Conservation (phyloP, 2,797 vertebrate species). For the Oreonectes daqikongensis region DNA sequence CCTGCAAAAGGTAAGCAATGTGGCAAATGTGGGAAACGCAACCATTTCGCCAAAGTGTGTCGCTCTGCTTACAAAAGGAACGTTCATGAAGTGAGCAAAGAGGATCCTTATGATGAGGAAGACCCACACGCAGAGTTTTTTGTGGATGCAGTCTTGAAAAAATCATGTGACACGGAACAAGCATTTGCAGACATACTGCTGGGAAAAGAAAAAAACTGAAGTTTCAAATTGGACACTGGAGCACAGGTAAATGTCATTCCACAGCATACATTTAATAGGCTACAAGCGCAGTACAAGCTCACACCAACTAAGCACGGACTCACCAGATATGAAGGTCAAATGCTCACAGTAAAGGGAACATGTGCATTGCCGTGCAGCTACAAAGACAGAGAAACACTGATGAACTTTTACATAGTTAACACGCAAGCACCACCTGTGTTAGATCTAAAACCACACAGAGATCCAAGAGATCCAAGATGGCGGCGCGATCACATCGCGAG, state of each 20-base stretch:
- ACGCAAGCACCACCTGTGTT: constrained; percentile 32
- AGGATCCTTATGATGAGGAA: background rate
- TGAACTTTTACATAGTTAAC: constrained; percentile 32
- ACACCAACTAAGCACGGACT: background rate
- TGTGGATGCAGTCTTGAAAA: constrained; percentile 38
- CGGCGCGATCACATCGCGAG: too few species aligned
- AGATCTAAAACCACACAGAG: too few species aligned
- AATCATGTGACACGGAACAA: constrained; percentile 3
- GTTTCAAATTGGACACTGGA: constrained; percentile 42
- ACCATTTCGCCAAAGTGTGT: constrained; percentile 45
- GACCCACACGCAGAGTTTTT: constrained; percentile 18
- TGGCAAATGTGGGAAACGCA: constrained; percentile 34
- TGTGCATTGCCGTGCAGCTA: constrained; percentile 7
- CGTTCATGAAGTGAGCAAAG: constrained; percentile 11
- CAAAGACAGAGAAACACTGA: background rate
- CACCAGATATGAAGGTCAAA: constrained; percentile 29
- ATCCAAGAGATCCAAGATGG: too few species aligned
- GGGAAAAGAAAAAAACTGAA: too few species aligned
- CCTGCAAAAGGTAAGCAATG: constrained; percentile 39
- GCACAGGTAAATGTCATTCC: constrained; percentile 31
- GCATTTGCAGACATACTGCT: constrained; percentile 25
- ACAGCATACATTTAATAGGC: background rate
- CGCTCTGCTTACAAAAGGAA: background rate
- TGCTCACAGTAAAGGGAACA: constrained; percentile 18
- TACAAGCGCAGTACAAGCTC: background rate